A percentile compares a stretch with the other conserved stretches of the same genome.
These are phyloP conservation scores for Lacanobia wlatinum DNA, from an alignment of 2,888 invertebrate species.

Conservation along the genomic window DNA sequence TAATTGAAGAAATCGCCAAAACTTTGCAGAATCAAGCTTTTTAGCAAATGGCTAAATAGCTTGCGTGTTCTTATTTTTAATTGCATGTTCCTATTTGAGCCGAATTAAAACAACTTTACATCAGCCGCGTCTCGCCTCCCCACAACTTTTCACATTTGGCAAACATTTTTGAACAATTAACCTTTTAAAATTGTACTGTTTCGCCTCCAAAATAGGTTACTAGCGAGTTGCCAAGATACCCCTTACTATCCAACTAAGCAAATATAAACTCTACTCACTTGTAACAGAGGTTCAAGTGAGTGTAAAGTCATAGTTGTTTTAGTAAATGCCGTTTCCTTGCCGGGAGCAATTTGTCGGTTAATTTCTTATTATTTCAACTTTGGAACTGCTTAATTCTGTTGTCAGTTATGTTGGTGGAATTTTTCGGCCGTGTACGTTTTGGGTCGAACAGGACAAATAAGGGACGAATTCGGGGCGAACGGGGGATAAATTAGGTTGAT, in stretches of 20 bases:
- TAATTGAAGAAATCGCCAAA: conserved; percentile 2
- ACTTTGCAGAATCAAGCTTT: conserved; percentile 9
- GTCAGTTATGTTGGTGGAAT: conserved; percentile 30
- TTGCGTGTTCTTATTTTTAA: conserved; percentile 40
- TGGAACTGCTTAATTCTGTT: conserved; percentile 48
- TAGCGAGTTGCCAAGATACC: conserved; percentile 38
- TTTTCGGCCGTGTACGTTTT: conserved; percentile 28
- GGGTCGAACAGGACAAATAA: conserved; percentile 27
- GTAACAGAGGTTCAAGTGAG: conserved; percentile 31
- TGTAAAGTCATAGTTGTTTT: conserved; percentile 42
- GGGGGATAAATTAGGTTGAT: conserved; percentile 27
- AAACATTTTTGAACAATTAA: conserved; percentile 77
- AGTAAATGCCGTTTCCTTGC: conserved; percentile 55
- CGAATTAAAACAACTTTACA: conserved; percentile 57
- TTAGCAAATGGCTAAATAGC: conserved; percentile 3
- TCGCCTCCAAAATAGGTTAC: conserved; percentile 61
- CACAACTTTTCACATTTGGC: conserved; percentile 77
- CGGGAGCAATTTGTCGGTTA: conserved; percentile 57
- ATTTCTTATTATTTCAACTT: conserved; percentile 61
- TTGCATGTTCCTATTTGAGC: conserved; percentile 38
- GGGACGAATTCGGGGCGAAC: conserved; percentile 9
- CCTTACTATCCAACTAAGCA: conserved; percentile 5
- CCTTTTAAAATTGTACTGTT: conserved; percentile 72
- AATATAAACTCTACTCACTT: conserved; percentile 40
- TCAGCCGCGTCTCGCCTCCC: conserved; percentile 64